Evolutionary conservation across 2,113 vertebrate species (phyloP).

Genomic region (Neogale vison): DNA sequence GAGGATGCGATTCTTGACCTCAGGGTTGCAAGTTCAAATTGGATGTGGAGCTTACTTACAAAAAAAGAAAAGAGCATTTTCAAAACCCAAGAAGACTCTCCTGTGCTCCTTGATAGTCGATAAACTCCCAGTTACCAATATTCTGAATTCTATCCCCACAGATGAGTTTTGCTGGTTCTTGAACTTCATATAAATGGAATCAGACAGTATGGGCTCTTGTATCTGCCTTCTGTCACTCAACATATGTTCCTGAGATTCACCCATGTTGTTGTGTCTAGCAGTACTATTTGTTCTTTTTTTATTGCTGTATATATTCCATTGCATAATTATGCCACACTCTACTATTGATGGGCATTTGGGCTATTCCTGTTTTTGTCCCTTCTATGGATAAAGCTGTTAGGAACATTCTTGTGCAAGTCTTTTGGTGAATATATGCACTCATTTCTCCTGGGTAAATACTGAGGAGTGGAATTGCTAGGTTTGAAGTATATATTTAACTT

Average conservation of each 20-base stretch:
- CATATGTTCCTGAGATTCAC: background rate
- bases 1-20: background rate
- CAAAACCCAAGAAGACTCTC: background rate
- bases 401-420: background rate
- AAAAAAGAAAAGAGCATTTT: background rate
- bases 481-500: background rate
- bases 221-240: background rate
- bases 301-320: background rate
- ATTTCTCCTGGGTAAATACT: background rate
- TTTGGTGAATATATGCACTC: background rate
- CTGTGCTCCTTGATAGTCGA: background rate
- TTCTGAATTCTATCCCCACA: background rate
- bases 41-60: too few relatives aligned
- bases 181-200: slow-evolving; percentile 18
- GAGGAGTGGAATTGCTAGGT: background rate
- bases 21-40: too few relatives aligned
- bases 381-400: slow-evolving; percentile 16
- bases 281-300: background rate
- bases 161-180: background rate
- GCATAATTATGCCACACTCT: background rate
- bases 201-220: background rate
- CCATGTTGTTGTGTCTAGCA: background rate
- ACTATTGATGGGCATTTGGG: background rate
- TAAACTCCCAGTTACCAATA: background rate
- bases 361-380: background rate